phyloP scores from a whole-genome alignment of 2,888 invertebrate species.

The Drosophila aldrichi region DNA sequence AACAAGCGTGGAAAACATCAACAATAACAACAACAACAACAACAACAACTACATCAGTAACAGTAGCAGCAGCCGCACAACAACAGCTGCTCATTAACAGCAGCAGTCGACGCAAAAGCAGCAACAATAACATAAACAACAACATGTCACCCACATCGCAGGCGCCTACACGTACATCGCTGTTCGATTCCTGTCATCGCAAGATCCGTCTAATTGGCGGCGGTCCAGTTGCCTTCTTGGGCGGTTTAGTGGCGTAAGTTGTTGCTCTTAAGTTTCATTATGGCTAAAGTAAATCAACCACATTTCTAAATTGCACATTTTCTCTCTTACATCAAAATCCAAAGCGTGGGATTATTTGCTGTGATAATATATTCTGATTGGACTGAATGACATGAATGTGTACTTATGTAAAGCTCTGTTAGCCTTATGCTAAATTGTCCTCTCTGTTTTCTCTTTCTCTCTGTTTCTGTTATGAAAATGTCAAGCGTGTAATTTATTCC shows the following conservation, averaged over 20 bases:
- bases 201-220: constrained; percentile 90
- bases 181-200: constrained; percentile 90
- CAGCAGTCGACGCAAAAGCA: constrained; percentile 41
- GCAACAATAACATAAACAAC: constrained; percentile 37
- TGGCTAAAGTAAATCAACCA: constrained; percentile 2
- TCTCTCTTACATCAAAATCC: constrained; percentile 5
- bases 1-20: constrained; percentile 64
- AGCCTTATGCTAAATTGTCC: neutral
- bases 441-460: too few relatives aligned
- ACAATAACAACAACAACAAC: constrained; percentile 45
- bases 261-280: constrained; percentile 20
- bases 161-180: constrained; percentile 87
- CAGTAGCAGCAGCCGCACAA: constrained; percentile 31
- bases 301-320: constrained; percentile 13
- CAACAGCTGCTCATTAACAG: constrained; percentile 59
- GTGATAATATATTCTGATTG: neutral
- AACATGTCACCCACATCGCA: constrained; percentile 83
- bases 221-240: constrained; percentile 88
- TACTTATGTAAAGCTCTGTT: neutral
- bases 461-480: too few relatives aligned
- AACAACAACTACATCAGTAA: constrained; percentile 38
- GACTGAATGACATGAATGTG: neutral
- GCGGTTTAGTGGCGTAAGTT: constrained; percentile 91
- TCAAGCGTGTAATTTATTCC: neutral
- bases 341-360: constrained; percentile 28